phyloP scores from a whole-genome alignment of 2,797 vertebrate genomes.

The Chrysocyon brachyurus region DNA sequence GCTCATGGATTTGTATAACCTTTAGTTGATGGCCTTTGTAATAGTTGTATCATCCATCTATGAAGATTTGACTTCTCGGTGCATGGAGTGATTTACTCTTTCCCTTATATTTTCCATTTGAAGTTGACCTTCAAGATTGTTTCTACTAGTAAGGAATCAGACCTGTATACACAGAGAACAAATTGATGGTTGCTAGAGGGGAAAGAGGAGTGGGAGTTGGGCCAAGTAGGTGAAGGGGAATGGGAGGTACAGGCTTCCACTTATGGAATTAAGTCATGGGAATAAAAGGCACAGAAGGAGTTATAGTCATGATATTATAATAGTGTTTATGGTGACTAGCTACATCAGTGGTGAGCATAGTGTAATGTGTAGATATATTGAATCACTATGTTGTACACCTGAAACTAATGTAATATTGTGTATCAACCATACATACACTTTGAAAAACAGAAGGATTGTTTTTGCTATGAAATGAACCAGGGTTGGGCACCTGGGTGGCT shows the following conservation, averaged over 20 bases:
- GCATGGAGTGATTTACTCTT: slow-evolving; percentile 19
- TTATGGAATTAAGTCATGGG: neutral
- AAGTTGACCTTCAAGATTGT: neutral
- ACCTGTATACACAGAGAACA: neutral
- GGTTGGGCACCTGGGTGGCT: too few relatives aligned
- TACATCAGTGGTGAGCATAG: neutral
- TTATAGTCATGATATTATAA: neutral
- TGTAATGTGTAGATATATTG: neutral
- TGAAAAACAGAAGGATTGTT: neutral
- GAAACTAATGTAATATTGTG: neutral
- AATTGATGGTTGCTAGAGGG: neutral
- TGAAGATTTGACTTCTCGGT: neutral
- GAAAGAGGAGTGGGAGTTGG: neutral
- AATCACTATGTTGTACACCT: neutral
- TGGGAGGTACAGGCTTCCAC: neutral
- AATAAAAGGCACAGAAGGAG: neutral
- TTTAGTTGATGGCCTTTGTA: slow-evolving; percentile 43
- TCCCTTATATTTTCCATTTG: slow-evolving; percentile 11
- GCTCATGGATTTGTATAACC: neutral
- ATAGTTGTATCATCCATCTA: neutral
- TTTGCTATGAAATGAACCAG: neutral
- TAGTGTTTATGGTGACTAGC: neutral
- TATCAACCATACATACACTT: neutral
- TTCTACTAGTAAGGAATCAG: neutral
- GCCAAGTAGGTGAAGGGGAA: neutral